Percentiles rank a stretch among this genome's conserved stretches.
These are phyloP conservation scores for Leguminivora glycinivorella DNA, from an alignment of 1,140 invertebrate species.

Conservation along the genomic window DNA sequence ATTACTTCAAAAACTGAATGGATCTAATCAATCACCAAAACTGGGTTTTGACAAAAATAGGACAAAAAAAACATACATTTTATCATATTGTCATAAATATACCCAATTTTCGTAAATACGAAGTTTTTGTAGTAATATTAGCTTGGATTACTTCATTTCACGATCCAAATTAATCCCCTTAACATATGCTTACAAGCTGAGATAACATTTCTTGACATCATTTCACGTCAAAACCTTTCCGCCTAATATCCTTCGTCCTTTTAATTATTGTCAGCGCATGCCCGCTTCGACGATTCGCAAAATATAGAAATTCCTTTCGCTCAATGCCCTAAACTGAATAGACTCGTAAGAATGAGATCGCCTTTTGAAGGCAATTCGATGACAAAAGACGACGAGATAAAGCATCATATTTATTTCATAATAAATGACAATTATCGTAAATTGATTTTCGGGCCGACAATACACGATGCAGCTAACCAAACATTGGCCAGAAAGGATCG, in stretches of 20 bases:
- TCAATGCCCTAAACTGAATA: slow-evolving; percentile 57
- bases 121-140: neutral
- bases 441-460: slow-evolving; percentile 70
- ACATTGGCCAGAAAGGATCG: slow-evolving; percentile 71
- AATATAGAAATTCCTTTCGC: slow-evolving; percentile 68
- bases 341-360: slow-evolving; percentile 42
- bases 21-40: too few species aligned
- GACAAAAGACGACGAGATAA: slow-evolving; percentile 61
- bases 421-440: slow-evolving; percentile 79
- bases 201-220: slow-evolving; percentile 69
- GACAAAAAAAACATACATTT: neutral
- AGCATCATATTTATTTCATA: slow-evolving; percentile 78
- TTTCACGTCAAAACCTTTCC: slow-evolving; percentile 56
- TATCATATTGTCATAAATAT: neutral
- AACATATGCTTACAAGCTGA: slow-evolving; percentile 70
- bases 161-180: slow-evolving; percentile 41
- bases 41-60: too few species aligned
- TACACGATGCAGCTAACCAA: slow-evolving; percentile 71
- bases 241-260: slow-evolving; percentile 65
- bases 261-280: slow-evolving; percentile 68
- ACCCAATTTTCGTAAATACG: neutral
- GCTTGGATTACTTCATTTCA: slow-evolving; percentile 25
- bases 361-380: slow-evolving; percentile 52
- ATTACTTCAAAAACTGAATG: too few species aligned
- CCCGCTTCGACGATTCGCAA: slow-evolving; percentile 57